These are phyloP conservation scores for Drosophila fuyamai DNA, from an alignment of 1,140 invertebrate species.

Conservation along the genomic window DNA sequence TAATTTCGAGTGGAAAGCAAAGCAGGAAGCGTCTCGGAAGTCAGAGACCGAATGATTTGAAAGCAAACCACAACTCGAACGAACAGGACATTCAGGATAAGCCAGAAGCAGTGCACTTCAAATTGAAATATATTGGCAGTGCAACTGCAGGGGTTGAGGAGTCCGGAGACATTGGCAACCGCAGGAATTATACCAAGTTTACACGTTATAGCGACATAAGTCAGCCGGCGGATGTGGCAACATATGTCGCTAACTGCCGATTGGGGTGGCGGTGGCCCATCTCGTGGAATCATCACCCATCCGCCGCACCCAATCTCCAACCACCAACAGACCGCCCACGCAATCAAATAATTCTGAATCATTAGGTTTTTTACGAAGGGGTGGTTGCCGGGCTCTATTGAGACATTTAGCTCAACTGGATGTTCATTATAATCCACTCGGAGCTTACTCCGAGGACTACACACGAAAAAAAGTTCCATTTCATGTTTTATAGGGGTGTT, in stretches of 20 bases:
- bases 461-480: background rate
- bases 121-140: constrained; percentile 50
- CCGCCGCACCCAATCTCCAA: constrained; percentile 29
- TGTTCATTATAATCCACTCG: constrained; percentile 82
- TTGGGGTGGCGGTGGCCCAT: constrained; percentile 43
- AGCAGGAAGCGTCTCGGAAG: constrained; percentile 23
- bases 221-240: constrained; percentile 70
- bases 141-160: constrained; percentile 9
- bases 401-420: constrained; percentile 80
- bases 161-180: constrained; percentile 64
- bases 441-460: constrained; percentile 30
- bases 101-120: constrained; percentile 48
- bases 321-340: constrained; percentile 78
- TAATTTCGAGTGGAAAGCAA: constrained; percentile 25
- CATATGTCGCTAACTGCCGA: constrained; percentile 77
- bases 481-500: too few relatives aligned
- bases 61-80: constrained; percentile 6
- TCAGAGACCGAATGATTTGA: constrained; percentile 72
- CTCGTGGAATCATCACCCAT: background rate
- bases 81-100: constrained; percentile 16
- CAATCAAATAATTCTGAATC: constrained; percentile 83
- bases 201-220: constrained; percentile 83
- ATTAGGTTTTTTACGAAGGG: constrained; percentile 71
- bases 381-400: constrained; percentile 55
- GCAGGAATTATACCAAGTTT: constrained; percentile 83